A percentile compares a stretch with the other conserved stretches of the same genome.
Conservation (phyloP, 2,888 invertebrate genomes). For the Aradus depressus region DNA sequence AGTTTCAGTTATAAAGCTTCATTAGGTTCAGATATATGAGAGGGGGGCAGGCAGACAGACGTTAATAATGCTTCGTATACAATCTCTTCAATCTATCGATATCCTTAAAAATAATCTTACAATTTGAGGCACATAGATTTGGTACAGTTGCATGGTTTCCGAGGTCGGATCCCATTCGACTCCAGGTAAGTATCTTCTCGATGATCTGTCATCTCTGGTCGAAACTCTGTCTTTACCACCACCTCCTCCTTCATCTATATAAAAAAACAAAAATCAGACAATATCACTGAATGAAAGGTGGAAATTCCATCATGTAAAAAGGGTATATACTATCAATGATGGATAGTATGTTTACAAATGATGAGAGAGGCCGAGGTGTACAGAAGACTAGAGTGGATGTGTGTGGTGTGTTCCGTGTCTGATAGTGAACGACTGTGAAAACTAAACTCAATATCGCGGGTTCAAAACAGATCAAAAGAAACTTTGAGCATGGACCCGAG, state of each 20-base stretch:
- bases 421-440: no score
- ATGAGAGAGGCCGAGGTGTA: not conserved
- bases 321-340: not conserved
- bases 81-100: no score
- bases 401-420: no score
- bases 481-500: no score
- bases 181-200: conserved; percentile 34
- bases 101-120: conserved; percentile 48
- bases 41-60: no score
- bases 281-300: not conserved
- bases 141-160: conserved; percentile 97
- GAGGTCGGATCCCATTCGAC: conserved; percentile 49
- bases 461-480: no score
- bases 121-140: conserved; percentile 96
- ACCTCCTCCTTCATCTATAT: conserved; percentile 8
- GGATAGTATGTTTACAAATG: not conserved
- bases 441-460: no score
- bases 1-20: no score
- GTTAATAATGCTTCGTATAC: no score
- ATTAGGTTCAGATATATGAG: no score
- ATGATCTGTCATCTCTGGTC: conserved; percentile 1
- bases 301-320: not conserved
- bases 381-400: no score
- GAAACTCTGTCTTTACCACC: conserved; percentile 1
- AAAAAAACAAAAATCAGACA: not conserved